Conservation (phyloP, 2,113 vertebrate genomes). For the Fregata magnificens region DNA sequence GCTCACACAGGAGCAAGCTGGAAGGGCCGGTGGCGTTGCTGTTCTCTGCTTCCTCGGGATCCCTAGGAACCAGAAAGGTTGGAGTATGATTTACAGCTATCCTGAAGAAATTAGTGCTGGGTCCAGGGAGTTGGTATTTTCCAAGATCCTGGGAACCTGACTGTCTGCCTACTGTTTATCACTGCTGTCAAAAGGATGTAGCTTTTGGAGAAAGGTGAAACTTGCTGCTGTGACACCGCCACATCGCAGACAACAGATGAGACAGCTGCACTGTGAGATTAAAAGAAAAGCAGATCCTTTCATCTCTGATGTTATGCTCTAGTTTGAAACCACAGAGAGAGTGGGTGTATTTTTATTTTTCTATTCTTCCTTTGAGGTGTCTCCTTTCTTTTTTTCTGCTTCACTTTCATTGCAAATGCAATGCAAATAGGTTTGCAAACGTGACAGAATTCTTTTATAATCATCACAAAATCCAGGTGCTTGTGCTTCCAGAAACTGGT, state of each 20-base stretch:
- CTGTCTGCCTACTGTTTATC: not conserved
- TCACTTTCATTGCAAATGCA: not conserved
- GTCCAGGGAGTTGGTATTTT: not conserved
- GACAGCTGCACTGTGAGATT: conserved; percentile 28
- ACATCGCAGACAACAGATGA: not conserved
- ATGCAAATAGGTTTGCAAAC: not conserved
- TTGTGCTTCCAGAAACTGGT: not conserved
- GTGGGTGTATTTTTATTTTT: conserved; percentile 15
- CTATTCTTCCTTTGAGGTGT: not conserved
- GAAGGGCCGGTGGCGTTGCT: not conserved
- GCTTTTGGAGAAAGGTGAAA: conserved; percentile 20
- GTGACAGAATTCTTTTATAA: not conserved
- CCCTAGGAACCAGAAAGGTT: not conserved
- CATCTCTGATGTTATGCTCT: not conserved
- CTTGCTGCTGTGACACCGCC: not conserved
- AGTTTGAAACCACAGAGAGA: conserved; percentile 14
- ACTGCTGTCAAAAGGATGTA: not conserved
- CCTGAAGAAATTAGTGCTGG: not conserved
- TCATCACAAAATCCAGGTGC: not conserved
- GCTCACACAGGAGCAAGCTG: not conserved
- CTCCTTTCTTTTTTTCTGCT: not conserved
- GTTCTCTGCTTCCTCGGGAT: not conserved
- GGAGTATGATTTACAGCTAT: not conserved
- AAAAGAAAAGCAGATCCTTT: conserved; percentile 36
- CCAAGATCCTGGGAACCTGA: not conserved